Percentiles rank a stretch among this genome's conserved stretches.
These are phyloP conservation scores for Geotrupes spiniger DNA, from an alignment of 2,888 invertebrate species.

Conservation along the genomic window DNA sequence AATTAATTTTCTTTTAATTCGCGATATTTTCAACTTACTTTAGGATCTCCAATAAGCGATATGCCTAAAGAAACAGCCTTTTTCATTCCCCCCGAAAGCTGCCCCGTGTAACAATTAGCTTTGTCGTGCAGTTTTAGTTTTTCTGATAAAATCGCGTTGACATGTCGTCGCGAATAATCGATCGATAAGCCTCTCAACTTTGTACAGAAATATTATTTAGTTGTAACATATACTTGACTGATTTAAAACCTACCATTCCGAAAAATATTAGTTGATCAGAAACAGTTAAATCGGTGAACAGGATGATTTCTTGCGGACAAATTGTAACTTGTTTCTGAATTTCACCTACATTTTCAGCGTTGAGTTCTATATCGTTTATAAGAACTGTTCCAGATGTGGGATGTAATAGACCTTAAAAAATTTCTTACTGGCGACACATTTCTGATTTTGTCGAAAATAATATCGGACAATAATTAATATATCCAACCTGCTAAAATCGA, in stretches of 20 bases:
- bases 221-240: too few species aligned
- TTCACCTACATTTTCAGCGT: slow-evolving; percentile 60
- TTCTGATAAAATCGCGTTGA: slow-evolving; percentile 53
- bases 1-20: too few species aligned
- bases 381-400: slow-evolving; percentile 69
- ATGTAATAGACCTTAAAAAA: slow-evolving; percentile 55
- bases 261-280: slow-evolving; percentile 83
- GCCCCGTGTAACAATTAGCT: slow-evolving; percentile 55
- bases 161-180: slow-evolving; percentile 52
- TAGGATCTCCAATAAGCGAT: slow-evolving; percentile 77
- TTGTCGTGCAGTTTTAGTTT: slow-evolving; percentile 63
- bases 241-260: slow-evolving; percentile 60
- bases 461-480: too few species aligned
- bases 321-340: slow-evolving; percentile 77
- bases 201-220: slow-evolving; percentile 25
- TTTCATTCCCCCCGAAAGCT: slow-evolving; percentile 92
- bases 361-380: slow-evolving; percentile 67
- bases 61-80: slow-evolving; percentile 83
- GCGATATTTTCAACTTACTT: slow-evolving; percentile 32
- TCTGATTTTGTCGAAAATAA: too few species aligned
- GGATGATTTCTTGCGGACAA: slow-evolving; percentile 88
- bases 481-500: slow-evolving; percentile 63
- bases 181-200: slow-evolving; percentile 62
- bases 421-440: too few species aligned
- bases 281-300: slow-evolving; percentile 80